Evolutionary conservation across 2,888 invertebrate genomes (phyloP).

Genomic region (Ischnus inquisitorius): DNA sequence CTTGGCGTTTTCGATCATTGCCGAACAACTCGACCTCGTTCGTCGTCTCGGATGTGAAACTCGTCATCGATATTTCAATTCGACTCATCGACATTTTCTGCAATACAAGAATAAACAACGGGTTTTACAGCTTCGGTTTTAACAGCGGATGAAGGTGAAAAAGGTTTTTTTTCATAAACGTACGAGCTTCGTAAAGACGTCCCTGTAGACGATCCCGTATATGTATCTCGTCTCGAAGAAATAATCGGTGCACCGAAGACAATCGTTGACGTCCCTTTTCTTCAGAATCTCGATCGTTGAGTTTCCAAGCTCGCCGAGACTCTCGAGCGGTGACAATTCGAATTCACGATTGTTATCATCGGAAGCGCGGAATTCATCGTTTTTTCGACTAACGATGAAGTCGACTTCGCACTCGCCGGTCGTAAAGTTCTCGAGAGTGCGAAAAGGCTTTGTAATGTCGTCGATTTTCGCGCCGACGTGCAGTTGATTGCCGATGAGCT

Average conservation of each 20-base stretch:
- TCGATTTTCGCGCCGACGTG: slow-evolving; percentile 71
- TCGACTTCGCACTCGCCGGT: slow-evolving; percentile 73
- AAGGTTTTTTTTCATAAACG: slow-evolving; percentile 37
- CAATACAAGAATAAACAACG: slow-evolving; percentile 34
- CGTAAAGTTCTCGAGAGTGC: slow-evolving; percentile 72
- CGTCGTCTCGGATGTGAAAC: slow-evolving; percentile 41
- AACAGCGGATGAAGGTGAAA: not conserved
- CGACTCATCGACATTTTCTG: slow-evolving; percentile 74
- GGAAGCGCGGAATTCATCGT: slow-evolving; percentile 8
- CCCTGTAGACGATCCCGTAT: slow-evolving; percentile 69
- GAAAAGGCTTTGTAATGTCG: slow-evolving; percentile 60
- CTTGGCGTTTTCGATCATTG: slow-evolving; percentile 67
- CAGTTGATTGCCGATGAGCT: slow-evolving; percentile 74
- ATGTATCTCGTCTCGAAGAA: slow-evolving; percentile 72
- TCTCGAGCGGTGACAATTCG: slow-evolving; percentile 64
- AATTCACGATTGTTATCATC: slow-evolving; percentile 11
- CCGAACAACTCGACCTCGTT: slow-evolving; percentile 74
- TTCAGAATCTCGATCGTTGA: slow-evolving; percentile 71
- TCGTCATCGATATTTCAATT: slow-evolving; percentile 65
- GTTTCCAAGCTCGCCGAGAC: slow-evolving; percentile 67
- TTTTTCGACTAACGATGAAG: slow-evolving; percentile 61
- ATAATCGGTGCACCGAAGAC: slow-evolving; percentile 68
- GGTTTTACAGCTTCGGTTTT: too few species aligned
- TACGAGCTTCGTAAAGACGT: slow-evolving; percentile 74
- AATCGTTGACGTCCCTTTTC: slow-evolving; percentile 68